Evolutionary conservation across 2,888 invertebrate species (phyloP).

Genomic region (Folsomia manolachei): DNA sequence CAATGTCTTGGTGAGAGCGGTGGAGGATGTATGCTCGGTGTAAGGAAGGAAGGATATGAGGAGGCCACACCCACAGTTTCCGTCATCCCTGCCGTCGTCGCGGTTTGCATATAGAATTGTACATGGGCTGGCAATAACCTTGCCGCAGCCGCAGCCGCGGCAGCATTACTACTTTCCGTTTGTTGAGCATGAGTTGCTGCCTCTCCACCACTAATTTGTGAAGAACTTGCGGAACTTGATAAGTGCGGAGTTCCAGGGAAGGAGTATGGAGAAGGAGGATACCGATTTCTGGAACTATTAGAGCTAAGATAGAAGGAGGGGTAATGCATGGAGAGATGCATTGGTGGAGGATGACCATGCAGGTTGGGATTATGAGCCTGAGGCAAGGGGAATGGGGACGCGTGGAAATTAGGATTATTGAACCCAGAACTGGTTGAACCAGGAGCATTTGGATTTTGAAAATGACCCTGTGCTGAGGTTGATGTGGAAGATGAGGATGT

Average conservation of each 20-base stretch:
- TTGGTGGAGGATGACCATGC: conserved; percentile 36
- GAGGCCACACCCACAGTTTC: conserved; percentile 39
- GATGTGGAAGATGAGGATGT: conserved; percentile 21
- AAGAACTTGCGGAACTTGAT: conserved; percentile 31
- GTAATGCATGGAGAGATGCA: conserved; percentile 42
- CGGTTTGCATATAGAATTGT: conserved; percentile 42
- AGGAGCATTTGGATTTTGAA: conserved; percentile 36
- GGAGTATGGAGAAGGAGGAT: conserved; percentile 39
- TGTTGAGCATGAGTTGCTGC: conserved; percentile 44
- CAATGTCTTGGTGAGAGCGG: conserved; percentile 43
- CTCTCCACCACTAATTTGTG: conserved; percentile 39
- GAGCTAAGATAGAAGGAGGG: conserved; percentile 38
- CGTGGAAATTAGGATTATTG: conserved; percentile 40
- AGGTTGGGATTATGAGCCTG: conserved; percentile 39
- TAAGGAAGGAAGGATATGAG: conserved; percentile 38
- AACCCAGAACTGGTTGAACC: conserved; percentile 28
- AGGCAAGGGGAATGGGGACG: conserved; percentile 35
- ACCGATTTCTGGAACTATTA: conserved; percentile 34
- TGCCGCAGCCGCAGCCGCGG: conserved; percentile 35
- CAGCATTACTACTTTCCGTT: conserved; percentile 33
- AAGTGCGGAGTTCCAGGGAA: conserved; percentile 36
- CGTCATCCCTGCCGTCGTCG: conserved; percentile 38
- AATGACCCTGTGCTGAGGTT: conserved; percentile 36
- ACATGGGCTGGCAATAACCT: conserved; percentile 41
- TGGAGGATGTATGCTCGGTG: conserved; percentile 40